These are phyloP conservation scores for Scaptomyza cyrtandrae DNA, from an alignment of 2,888 invertebrate species.

Conservation along the genomic window DNA sequence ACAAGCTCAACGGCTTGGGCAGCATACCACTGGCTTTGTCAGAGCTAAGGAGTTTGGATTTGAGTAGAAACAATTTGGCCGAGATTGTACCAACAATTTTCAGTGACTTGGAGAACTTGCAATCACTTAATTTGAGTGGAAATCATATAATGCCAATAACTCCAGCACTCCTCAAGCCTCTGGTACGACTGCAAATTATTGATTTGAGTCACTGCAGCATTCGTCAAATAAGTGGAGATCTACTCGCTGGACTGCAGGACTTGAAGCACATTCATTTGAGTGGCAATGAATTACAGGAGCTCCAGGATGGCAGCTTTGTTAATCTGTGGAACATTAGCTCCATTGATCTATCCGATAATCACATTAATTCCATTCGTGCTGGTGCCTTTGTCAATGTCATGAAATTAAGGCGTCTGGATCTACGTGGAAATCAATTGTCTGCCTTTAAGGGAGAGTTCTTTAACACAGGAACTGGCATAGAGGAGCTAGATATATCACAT, in stretches of 20 bases:
- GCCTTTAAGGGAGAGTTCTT: slow-evolving; percentile 94
- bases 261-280: slow-evolving; percentile 89
- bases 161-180: slow-evolving; percentile 89
- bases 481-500: slow-evolving; percentile 91
- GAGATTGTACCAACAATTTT: slow-evolving; percentile 90
- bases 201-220: slow-evolving; percentile 91
- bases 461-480: slow-evolving; percentile 92
- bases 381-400: slow-evolving; percentile 92
- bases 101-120: slow-evolving; percentile 88
- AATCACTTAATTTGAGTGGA: slow-evolving; percentile 90
- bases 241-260: slow-evolving; percentile 88
- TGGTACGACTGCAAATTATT: slow-evolving; percentile 88
- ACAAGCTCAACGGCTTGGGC: slow-evolving; percentile 89
- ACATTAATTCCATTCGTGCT: slow-evolving; percentile 90
- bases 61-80: slow-evolving; percentile 91
- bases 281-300: slow-evolving; percentile 90
- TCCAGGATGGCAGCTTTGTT: slow-evolving; percentile 91
- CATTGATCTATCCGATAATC: slow-evolving; percentile 92
- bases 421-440: slow-evolving; percentile 91
- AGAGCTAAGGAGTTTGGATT: slow-evolving; percentile 89
- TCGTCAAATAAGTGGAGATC: slow-evolving; percentile 89
- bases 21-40: slow-evolving; percentile 88
- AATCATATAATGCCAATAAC: slow-evolving; percentile 89
- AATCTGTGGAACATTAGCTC: slow-evolving; percentile 90
- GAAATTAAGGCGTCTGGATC: slow-evolving; percentile 89